phyloP scores from a whole-genome alignment of 2,888 invertebrate genomes.

The Apodemia duryi region DNA sequence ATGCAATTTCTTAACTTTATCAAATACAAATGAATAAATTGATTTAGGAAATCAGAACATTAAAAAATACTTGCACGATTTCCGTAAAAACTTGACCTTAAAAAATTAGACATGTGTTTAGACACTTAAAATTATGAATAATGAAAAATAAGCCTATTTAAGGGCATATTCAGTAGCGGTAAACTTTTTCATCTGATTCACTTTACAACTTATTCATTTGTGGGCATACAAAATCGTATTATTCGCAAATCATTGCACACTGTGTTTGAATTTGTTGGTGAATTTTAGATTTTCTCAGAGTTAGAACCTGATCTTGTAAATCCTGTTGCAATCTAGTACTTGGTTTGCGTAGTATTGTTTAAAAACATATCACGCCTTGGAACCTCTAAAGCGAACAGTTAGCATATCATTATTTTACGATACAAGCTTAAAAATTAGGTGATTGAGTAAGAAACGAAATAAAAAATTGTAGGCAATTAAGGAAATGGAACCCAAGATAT shows the following conservation, averaged over 20 bases:
- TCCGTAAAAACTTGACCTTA: not conserved
- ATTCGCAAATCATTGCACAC: conserved; percentile 2
- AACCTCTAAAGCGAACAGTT: conserved; percentile 47
- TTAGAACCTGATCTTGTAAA: conserved; percentile 5
- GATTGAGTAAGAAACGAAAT: conserved; percentile 17
- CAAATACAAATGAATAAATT: not conserved
- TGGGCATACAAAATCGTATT: not conserved
- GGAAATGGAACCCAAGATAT: not conserved
- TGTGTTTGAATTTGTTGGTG: conserved; percentile 10
- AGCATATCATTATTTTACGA: conserved; percentile 63
- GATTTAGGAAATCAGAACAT: not conserved
- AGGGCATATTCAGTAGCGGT: not conserved
- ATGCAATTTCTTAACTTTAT: not conserved
- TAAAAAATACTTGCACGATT: not conserved
- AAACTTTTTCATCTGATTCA: not conserved
- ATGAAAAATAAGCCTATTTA: not conserved
- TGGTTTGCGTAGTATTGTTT: conserved; percentile 24
- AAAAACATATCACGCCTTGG: conserved; percentile 67
- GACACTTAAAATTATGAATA: not conserved
- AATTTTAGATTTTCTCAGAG: conserved; percentile 16
- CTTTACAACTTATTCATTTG: not conserved
- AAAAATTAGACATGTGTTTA: not conserved
- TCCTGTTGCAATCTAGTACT: conserved; percentile 19
- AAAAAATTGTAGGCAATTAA: conserved; percentile 12
- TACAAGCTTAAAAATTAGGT: conserved; percentile 31